Conservation (phyloP, 2,888 invertebrate genomes). For the Pecten maximus region DNA sequence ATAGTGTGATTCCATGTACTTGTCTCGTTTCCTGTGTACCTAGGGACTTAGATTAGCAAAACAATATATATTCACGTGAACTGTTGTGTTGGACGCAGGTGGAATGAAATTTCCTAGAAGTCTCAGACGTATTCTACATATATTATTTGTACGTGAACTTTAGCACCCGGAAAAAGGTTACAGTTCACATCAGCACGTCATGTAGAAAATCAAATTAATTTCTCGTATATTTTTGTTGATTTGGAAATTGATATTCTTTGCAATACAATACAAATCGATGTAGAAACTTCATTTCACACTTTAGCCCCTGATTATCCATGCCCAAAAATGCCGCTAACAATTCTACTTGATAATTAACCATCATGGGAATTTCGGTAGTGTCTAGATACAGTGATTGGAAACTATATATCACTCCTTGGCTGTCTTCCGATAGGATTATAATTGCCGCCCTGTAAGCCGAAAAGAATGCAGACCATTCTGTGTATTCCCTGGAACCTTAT, state of each 20-base stretch:
- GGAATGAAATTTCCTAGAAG: neutral
- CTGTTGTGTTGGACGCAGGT: neutral
- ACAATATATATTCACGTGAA: neutral
- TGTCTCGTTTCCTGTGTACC: neutral
- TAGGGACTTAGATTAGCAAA: neutral
- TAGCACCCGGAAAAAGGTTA: neutral
- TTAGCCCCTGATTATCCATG: neutral
- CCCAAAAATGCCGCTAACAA: neutral
- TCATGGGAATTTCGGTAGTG: constrained; percentile 1
- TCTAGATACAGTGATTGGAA: neutral
- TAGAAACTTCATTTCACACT: neutral
- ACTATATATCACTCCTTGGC: neutral
- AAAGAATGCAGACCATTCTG: neutral
- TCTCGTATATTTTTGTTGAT: neutral
- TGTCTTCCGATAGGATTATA: neutral
- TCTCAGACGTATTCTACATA: neutral
- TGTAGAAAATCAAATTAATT: neutral
- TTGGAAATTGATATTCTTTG: neutral
- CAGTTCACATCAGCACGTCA: neutral
- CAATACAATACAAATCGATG: neutral
- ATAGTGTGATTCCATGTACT: neutral
- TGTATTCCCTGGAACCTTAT: neutral
- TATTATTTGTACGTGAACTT: neutral
- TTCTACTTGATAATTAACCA: neutral
- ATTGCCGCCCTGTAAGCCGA: neutral